Percentiles rank a stretch among this genome's conserved stretches.
phyloP scores from a whole-genome alignment of 2,113 vertebrate species.

The Rhagologus leucostigma region DNA sequence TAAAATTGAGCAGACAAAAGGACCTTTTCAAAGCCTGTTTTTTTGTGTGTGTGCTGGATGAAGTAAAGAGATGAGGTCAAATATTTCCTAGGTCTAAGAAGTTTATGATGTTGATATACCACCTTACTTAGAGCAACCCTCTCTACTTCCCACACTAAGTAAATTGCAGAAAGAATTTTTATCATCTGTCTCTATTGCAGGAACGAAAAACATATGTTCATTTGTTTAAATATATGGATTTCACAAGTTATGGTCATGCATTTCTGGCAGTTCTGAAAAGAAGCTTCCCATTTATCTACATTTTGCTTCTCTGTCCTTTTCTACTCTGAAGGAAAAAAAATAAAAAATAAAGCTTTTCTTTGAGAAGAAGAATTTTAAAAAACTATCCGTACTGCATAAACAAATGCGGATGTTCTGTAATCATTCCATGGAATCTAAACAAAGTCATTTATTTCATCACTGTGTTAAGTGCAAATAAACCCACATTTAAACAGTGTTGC shows the following conservation, averaged over 20 bases:
- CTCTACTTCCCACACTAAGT: not conserved
- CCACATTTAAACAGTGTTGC: not conserved
- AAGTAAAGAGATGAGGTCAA: not conserved
- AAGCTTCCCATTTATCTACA: not conserved
- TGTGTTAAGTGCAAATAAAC: not conserved
- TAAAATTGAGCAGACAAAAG: not conserved
- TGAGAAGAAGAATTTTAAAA: not conserved
- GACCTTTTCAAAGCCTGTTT: not conserved
- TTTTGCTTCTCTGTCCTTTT: not conserved
- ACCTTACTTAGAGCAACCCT: not conserved
- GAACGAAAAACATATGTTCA: slow-evolving; percentile 13
- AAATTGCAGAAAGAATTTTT: not conserved
- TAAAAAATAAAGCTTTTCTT: not conserved
- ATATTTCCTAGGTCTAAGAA: not conserved
- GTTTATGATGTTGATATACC: not conserved
- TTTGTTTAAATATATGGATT: slow-evolving; percentile 25
- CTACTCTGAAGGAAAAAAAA: not conserved
- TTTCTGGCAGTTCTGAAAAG: not conserved
- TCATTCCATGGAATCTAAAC: not conserved
- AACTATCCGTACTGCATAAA: not conserved
- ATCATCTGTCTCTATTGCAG: not conserved
- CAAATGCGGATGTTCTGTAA: not conserved
- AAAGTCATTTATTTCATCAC: not conserved
- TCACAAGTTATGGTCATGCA: not conserved
- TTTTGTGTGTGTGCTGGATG: not conserved